phyloP scores from a whole-genome alignment of 2,888 invertebrate species.

The Mellilla xanthometata region DNA sequence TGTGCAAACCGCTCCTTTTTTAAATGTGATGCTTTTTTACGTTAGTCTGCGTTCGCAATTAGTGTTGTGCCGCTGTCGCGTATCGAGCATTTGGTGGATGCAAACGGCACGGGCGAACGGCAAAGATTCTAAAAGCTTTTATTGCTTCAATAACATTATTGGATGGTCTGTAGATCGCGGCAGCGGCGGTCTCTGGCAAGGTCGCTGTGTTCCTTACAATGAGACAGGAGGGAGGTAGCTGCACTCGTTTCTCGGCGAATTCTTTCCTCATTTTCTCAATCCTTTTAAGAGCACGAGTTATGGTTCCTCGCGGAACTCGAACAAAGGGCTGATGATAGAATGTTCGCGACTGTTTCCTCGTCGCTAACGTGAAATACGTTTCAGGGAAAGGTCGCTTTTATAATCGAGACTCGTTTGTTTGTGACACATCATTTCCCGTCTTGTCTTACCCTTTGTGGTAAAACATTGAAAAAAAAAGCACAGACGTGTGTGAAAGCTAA shows the following conservation, averaged over 20 bases:
- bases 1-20: slow-evolving; percentile 78
- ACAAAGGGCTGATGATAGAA: slow-evolving; percentile 60
- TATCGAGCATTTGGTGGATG: slow-evolving; percentile 68
- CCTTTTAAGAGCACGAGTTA: slow-evolving; percentile 62
- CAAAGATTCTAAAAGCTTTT: slow-evolving; percentile 59
- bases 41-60: slow-evolving; percentile 82
- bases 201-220: slow-evolving; percentile 48
- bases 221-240: slow-evolving; percentile 33
- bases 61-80: slow-evolving; percentile 76
- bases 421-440: slow-evolving; percentile 25
- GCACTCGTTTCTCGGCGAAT: slow-evolving; percentile 46
- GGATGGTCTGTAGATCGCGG: slow-evolving; percentile 51
- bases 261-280: slow-evolving; percentile 57
- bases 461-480: slow-evolving; percentile 1
- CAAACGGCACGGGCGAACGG: slow-evolving; percentile 56
- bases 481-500: neutral
- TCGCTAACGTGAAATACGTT: slow-evolving; percentile 29
- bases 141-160: slow-evolving; percentile 49
- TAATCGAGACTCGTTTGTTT: slow-evolving; percentile 22
- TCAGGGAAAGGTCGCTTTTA: slow-evolving; percentile 9
- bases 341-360: slow-evolving; percentile 55
- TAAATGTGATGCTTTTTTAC: slow-evolving; percentile 80
- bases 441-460: slow-evolving; percentile 18
- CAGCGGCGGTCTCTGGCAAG: slow-evolving; percentile 62
- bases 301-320: slow-evolving; percentile 52